Base-by-base conservation (phyloP, 2,113 vertebrate species). In the Hepsetus odoe region DNA sequence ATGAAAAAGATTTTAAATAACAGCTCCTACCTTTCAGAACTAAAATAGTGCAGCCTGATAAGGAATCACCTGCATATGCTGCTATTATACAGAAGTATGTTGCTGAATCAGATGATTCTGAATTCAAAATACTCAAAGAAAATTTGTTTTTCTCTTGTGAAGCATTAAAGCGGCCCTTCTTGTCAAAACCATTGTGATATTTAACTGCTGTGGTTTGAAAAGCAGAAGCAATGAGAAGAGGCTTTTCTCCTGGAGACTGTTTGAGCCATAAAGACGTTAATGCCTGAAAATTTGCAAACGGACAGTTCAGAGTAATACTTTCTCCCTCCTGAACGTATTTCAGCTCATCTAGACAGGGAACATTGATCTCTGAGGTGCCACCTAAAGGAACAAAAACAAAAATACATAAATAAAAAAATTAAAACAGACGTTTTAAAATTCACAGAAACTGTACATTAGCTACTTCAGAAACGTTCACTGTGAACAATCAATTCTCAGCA, bases 91-190 rank as follows among this genome's bases (percentile, higher is more conserved):
- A 61, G 58, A 32, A 61, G 58, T 62, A 62, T n/a, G 30, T 62
- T 35, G 59, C 59, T 33, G 59, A 62, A 33, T 62, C 59, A 62
- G 30, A 62, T 10, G 59, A 8, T 33, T 62, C 59, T 62, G 18
- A 7, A 10, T 62, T 33, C 18, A 18, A 33, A 32, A 62, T 62
- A 10, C 9, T 62, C 28, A 62, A 8, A 62, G 13, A 33, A 62
- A 62, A 62, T 20, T 9, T 32, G 28, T 5, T 62, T 62, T 33
- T 4, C n/a, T 62, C 32, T 62, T 6, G 33, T 62, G n/a, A 4
- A 20, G 59, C 59, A 33, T 32, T 62, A 35, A 33, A 33, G 18
- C 59, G 30, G 2, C 32, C 59, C 9, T 13, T 61, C 58, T 32
- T 30, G 8, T 61, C 14, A 61, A 61, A 61, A 32, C 16, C 14